phyloP scores from a whole-genome alignment of 2,113 vertebrate genomes.

The Romanogobio albipinnatus region DNA sequence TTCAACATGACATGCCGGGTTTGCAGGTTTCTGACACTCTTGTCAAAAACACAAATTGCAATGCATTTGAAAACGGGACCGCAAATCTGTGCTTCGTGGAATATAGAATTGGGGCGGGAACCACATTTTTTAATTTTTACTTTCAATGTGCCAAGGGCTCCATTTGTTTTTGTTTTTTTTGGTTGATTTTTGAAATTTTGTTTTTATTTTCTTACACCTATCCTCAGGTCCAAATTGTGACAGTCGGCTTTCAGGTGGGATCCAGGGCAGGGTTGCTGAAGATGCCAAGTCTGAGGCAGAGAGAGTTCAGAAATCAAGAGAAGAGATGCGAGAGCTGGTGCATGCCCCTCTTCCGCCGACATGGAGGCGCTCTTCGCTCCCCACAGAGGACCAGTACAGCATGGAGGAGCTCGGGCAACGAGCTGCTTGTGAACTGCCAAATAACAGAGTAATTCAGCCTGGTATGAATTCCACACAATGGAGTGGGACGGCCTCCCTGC shows the following conservation, averaged over 20 bases:
- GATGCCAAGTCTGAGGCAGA: constrained; percentile 63
- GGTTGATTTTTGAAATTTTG: no score
- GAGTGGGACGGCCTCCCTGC: constrained; percentile 56
- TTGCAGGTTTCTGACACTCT: no score
- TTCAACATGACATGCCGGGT: not conserved
- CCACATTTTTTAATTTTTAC: not conserved
- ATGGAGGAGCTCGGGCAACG: constrained; percentile 77
- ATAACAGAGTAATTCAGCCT: constrained; percentile 67
- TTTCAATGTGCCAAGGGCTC: not conserved
- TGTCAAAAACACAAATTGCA: not conserved
- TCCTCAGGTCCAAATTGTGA: constrained; percentile 44
- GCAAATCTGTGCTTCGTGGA: not conserved
- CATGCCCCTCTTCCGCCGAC: constrained; percentile 85
- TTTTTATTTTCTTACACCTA: not conserved
- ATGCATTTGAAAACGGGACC: not conserved
- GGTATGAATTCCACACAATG: constrained; percentile 62
- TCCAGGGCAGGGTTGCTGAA: constrained; percentile 54
- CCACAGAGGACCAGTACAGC: constrained; percentile 78
- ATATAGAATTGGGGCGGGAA: not conserved
- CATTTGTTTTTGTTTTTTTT: not conserved
- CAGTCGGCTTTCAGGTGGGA: constrained; percentile 53
- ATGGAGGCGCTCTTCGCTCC: constrained; percentile 89
- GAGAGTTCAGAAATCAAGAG: constrained; percentile 69
- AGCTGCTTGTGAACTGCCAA: constrained; percentile 62
- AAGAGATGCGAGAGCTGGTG: constrained; percentile 85